phyloP scores from a whole-genome alignment of 2,113 vertebrate species.

The Ailuropoda melanoleuca region DNA sequence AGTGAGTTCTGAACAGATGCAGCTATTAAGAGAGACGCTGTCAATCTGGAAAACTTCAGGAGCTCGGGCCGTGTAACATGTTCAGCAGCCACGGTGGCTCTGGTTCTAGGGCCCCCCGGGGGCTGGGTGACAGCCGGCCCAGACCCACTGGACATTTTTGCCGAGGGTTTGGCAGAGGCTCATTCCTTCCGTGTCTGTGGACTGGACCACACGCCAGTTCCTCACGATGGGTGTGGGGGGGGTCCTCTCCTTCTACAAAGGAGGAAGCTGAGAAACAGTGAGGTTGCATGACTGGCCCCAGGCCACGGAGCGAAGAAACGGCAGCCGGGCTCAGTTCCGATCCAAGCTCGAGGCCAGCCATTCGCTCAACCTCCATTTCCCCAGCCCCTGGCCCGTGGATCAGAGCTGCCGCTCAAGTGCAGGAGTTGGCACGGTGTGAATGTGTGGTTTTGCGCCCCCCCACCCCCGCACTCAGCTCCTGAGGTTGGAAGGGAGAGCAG shows the following conservation, averaged over 20 bases:
- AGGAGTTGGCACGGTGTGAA: too few relatives aligned
- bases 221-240: neutral
- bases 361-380: neutral
- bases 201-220: neutral
- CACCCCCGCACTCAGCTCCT: neutral
- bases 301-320: neutral
- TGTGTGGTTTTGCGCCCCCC: neutral
- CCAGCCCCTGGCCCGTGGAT: neutral
- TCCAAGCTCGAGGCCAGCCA: fast-evolving
- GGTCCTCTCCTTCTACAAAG: neutral
- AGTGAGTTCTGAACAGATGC: neutral
- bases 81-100: fast-evolving
- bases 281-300: neutral
- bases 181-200: neutral
- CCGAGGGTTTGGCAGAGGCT: neutral
- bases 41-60: neutral
- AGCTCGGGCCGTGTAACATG: neutral
- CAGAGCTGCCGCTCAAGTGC: neutral
- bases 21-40: neutral
- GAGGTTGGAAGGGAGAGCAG: too few relatives aligned
- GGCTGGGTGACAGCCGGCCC: neutral
- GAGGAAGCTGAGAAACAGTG: neutral
- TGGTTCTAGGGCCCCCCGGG: too few relatives aligned
- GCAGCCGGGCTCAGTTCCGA: neutral
- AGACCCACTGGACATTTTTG: neutral